These are phyloP conservation scores for Psephotus haematonotus DNA, from an alignment of 2,113 vertebrate genomes.

Conservation along the genomic window DNA sequence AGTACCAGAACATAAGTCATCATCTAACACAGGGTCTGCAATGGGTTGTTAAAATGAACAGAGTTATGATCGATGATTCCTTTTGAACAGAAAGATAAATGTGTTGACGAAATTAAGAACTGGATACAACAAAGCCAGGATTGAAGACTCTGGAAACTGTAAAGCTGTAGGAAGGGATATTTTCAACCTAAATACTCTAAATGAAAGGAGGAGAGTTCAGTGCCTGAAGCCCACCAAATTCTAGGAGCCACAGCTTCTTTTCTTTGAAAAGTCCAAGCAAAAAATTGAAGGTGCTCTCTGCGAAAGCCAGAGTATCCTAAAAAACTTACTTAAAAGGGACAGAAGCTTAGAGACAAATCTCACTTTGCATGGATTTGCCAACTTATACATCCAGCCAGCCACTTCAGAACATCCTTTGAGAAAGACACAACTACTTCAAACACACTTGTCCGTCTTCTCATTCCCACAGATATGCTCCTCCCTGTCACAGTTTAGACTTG, in stretches of 20 bases:
- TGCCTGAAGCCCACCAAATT: background rate
- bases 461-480: background rate
- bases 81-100: background rate
- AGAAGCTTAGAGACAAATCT: background rate
- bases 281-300: background rate
- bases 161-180: background rate
- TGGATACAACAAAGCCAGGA: background rate
- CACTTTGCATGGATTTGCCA: background rate
- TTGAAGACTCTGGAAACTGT: background rate
- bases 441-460: background rate
- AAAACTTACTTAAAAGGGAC: background rate
- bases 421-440: background rate
- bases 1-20: background rate
- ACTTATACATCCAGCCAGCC: background rate
- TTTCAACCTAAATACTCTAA: background rate
- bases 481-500: background rate
- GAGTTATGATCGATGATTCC: background rate
- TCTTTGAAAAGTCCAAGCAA: background rate
- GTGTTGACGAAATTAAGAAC: background rate
- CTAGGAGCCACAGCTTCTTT: background rate
- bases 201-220: background rate
- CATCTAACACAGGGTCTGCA: background rate
- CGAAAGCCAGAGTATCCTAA: background rate
- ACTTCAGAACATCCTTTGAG: background rate
- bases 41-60: background rate